Evolutionary conservation across 2,797 vertebrate species (phyloP).

Genomic region (Cryptoblepharus egeriae): DNA sequence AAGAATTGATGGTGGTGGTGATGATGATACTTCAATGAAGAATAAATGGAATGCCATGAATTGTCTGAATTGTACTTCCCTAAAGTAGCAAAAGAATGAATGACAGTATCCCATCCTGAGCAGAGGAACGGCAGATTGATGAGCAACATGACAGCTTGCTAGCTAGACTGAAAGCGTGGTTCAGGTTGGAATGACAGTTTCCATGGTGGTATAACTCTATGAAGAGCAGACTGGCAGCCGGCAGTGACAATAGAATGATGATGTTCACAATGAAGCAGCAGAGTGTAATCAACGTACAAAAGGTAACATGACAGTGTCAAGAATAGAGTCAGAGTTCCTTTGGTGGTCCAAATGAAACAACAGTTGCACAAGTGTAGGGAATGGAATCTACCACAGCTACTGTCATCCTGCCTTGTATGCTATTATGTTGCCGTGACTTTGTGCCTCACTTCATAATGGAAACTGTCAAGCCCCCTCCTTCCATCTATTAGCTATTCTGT

Average conservation of each 20-base stretch:
- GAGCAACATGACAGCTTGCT: conserved; percentile 24
- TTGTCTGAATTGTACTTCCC: not conserved
- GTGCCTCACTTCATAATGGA: not conserved
- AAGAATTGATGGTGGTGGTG: not conserved
- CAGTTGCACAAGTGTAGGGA: not conserved
- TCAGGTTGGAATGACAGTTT: not conserved
- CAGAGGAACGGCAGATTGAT: not conserved
- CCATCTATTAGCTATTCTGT: not conserved
- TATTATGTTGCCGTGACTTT: not conserved
- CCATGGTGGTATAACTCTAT: not conserved
- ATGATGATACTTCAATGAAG: not conserved
- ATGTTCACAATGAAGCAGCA: not conserved
- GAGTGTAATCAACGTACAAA: conserved; percentile 9
- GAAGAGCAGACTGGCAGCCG: not conserved
- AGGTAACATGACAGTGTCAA: not conserved
- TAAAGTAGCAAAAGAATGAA: conserved; percentile 10
- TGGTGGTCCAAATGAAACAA: not conserved
- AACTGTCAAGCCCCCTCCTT: not conserved
- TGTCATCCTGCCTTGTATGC: not conserved
- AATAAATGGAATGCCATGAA: not conserved
- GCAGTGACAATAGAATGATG: not conserved
- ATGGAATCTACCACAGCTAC: not conserved
- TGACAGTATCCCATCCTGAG: conserved; percentile 16
- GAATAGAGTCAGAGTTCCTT: not conserved
- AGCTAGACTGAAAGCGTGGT: conserved; percentile 8